Base-by-base conservation (phyloP, 2,113 vertebrate species). In the Nycticebus coucang region DNA sequence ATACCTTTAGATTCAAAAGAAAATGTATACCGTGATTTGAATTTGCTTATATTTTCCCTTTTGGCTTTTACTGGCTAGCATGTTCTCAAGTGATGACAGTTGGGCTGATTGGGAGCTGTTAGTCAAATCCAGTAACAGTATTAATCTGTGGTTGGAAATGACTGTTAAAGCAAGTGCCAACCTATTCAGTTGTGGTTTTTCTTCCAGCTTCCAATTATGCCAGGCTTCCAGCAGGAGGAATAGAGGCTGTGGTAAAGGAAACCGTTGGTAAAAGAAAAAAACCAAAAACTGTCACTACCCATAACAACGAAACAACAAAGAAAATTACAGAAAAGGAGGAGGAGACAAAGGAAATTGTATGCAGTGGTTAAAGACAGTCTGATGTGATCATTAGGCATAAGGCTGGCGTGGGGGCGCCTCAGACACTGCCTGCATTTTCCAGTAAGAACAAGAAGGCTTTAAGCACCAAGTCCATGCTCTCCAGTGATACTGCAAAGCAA, bases 171-270 rank as follows among this genome's bases (percentile, higher is more conserved):
- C 83, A 88, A 97, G 97, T 97, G 98, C 98, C 98, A 98, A 98
- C 97, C 98, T 98, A 98, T 98, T 98, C 97, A 97, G 93, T 98
- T 99, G 99, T 98, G 98, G 99, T 98, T 99, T 99, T 98, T 93
- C 98, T 98, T 97, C 97, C 97, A 98, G 97, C 97, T 98, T 98
- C 98, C 98, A 98, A 74, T 97, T 96, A 37, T 98, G 98, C 98
- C 98, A 98, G 97, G 86, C 98, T 98, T 98, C 98, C 97, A 98
- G 98, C 90, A 62, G 97, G 97, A 98, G 98, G 97, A 98, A 97
- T 97, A 98, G 97, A 98, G 97, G 95, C 97, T 98, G 98, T 97
- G 98, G 98, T 98, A 98, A 97, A 97, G 98, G 98, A 98, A 98
- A 98, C 98, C 10, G 98, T 98, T 98, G 98, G 97, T 98, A 98